phyloP scores from a whole-genome alignment of 2,888 invertebrate genomes.

The Helicoverpa assulta region DNA sequence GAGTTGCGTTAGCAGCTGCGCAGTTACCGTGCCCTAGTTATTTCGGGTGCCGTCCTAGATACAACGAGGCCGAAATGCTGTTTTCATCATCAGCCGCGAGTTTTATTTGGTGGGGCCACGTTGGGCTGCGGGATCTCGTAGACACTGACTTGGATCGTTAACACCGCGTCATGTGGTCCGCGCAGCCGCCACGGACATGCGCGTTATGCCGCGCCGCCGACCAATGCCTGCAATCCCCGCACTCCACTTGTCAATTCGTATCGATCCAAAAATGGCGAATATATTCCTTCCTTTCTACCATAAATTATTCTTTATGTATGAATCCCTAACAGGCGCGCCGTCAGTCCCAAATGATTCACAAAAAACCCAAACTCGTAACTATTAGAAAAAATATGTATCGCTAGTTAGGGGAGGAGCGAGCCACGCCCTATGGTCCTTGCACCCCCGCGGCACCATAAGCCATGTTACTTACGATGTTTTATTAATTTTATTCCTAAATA shows the following conservation, averaged over 20 bases:
- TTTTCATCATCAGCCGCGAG: constrained; percentile 85
- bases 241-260: constrained; percentile 4
- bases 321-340: neutral
- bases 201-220: constrained; percentile 7
- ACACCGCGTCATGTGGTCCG: constrained; percentile 63
- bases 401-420: constrained; percentile 9
- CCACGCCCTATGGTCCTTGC: constrained; percentile 26
- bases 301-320: neutral
- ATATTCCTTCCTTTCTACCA: neutral
- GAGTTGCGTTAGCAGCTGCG: constrained; percentile 84
- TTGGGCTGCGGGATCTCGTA: constrained; percentile 81
- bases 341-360: neutral
- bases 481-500: neutral
- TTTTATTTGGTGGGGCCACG: constrained; percentile 86
- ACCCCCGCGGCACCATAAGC: neutral
- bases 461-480: neutral
- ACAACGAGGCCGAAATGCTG: constrained; percentile 85
- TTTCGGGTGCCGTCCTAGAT: constrained; percentile 88
- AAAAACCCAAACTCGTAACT: neutral
- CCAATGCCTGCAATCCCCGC: neutral
- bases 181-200: constrained; percentile 42
- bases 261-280: constrained; percentile 1
- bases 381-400: constrained; percentile 10
- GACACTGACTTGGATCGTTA: constrained; percentile 75
- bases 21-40: constrained; percentile 88